Conservation (phyloP, 2,888 invertebrate genomes). For the Hydriomena furcata region DNA sequence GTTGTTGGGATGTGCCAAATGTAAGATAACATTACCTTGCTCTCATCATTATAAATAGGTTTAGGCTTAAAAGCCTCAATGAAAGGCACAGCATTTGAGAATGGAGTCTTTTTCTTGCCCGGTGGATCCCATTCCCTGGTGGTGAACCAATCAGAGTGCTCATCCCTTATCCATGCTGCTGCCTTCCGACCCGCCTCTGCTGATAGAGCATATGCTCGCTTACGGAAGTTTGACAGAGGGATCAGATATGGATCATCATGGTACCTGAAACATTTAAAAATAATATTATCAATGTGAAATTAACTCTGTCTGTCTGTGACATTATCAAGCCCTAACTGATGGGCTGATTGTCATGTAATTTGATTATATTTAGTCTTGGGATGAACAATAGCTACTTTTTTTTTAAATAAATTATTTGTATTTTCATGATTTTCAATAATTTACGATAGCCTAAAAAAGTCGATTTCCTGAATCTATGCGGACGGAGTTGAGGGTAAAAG, state of each 20-base stretch:
- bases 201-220: slow-evolving; percentile 90
- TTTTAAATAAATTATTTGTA: no score
- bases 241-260: slow-evolving; percentile 96
- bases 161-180: slow-evolving; percentile 91
- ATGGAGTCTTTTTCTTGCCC: slow-evolving; percentile 73
- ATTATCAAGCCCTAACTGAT: no score
- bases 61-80: slow-evolving; percentile 88
- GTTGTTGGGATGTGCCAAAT: no score
- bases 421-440: no score
- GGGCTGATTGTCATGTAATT: no score
- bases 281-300: no score
- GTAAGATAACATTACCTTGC: slow-evolving; percentile 71
- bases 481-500: no score
- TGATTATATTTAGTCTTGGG: no score
- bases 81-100: slow-evolving; percentile 83
- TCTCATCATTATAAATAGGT: slow-evolving; percentile 87
- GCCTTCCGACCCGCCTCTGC: slow-evolving; percentile 94
- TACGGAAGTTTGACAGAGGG: slow-evolving; percentile 87
- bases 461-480: no score
- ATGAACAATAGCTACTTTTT: no score
- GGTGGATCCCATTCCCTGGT: slow-evolving; percentile 86
- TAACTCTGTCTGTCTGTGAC: no score
- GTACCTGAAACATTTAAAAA: slow-evolving; percentile 81
- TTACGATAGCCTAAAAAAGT: no score
- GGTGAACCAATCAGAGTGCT: slow-evolving; percentile 88